These are phyloP conservation scores for Drosophila heteroneura DNA, from an alignment of 2,888 invertebrate species.

Conservation along the genomic window DNA sequence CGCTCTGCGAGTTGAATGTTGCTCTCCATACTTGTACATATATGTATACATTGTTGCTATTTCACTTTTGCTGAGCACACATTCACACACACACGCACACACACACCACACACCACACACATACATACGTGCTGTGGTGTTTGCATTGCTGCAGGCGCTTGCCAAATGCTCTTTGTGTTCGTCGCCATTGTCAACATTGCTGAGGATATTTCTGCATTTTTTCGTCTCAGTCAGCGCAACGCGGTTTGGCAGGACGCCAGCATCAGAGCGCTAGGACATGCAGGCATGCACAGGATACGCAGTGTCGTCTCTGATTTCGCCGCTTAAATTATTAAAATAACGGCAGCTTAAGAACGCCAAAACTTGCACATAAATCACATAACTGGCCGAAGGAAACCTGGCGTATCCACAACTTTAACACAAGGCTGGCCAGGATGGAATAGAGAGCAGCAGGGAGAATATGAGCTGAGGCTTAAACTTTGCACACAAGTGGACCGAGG, in stretches of 20 bases:
- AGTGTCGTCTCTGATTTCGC: conserved; percentile 63
- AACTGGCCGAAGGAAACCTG: conserved; percentile 67
- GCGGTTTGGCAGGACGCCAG: conserved; percentile 70
- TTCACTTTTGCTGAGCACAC: conserved; percentile 76
- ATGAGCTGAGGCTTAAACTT: conserved; percentile 51
- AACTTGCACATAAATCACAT: conserved; percentile 74
- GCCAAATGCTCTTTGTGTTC: conserved; percentile 81
- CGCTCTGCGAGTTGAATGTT: conserved; percentile 20
- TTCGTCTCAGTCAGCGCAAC: conserved; percentile 79
- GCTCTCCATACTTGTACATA: conserved; percentile 19
- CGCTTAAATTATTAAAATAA: conserved; percentile 74
- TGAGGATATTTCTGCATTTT: conserved; percentile 73
- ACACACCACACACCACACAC: conserved; percentile 19
- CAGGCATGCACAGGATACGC: conserved; percentile 27
- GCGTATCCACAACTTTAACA: conserved; percentile 73
- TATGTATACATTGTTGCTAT: conserved; percentile 64
- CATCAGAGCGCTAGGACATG: conserved; percentile 20
- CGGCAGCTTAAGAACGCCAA: conserved; percentile 55
- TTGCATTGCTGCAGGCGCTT: conserved; percentile 76
- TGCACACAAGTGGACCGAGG: conserved; percentile 43
- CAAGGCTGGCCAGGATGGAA: conserved; percentile 8
- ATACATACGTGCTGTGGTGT: conserved; percentile 35
- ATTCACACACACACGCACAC: conserved; percentile 19
- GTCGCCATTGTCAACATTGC: conserved; percentile 76
- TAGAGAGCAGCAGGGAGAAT: not conserved